Evolutionary conservation across 2,797 vertebrate genomes (phyloP).

Genomic region (Chlorospingus semifuscus): DNA sequence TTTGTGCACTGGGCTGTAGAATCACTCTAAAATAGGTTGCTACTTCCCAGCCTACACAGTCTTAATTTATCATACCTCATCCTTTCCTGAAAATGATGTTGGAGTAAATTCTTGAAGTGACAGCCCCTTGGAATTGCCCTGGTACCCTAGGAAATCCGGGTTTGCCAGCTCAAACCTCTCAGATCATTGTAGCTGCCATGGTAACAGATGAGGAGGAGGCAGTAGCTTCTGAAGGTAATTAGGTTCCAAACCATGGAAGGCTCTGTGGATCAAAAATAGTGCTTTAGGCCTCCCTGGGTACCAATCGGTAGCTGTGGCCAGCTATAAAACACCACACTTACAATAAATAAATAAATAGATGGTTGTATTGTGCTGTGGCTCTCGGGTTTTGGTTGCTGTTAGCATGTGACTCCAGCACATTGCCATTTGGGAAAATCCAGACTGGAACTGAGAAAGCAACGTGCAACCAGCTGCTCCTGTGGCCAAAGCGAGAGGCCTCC

Average conservation of each 20-base stretch:
- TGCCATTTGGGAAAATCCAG: not conserved
- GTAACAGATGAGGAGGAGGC: constrained; percentile 30
- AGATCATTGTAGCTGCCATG: constrained; percentile 33
- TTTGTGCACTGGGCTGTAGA: not conserved
- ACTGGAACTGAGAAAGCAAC: not conserved
- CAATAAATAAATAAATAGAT: not conserved
- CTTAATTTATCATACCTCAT: constrained; percentile 21
- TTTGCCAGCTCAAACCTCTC: not conserved
- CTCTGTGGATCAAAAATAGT: constrained; percentile 26
- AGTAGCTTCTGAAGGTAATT: constrained; percentile 29
- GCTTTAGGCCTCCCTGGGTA: not conserved
- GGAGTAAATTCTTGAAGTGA: not conserved
- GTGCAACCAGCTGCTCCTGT: not conserved
- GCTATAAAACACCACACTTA: not conserved
- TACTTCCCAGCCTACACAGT: not conserved
- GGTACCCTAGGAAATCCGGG: constrained; percentile 13
- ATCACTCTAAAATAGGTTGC: not conserved
- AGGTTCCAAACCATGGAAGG: not conserved
- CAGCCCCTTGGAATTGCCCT: constrained; percentile 15
- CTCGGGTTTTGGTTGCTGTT: not conserved
- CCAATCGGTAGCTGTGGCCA: not conserved
- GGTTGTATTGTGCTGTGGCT: not conserved
- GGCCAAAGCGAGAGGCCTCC: not conserved
- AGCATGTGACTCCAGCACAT: rapidly evolving
- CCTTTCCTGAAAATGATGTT: not conserved